Evolutionary conservation across 2,888 invertebrate genomes (phyloP).

Genomic region (Artemia sinica): DNA sequence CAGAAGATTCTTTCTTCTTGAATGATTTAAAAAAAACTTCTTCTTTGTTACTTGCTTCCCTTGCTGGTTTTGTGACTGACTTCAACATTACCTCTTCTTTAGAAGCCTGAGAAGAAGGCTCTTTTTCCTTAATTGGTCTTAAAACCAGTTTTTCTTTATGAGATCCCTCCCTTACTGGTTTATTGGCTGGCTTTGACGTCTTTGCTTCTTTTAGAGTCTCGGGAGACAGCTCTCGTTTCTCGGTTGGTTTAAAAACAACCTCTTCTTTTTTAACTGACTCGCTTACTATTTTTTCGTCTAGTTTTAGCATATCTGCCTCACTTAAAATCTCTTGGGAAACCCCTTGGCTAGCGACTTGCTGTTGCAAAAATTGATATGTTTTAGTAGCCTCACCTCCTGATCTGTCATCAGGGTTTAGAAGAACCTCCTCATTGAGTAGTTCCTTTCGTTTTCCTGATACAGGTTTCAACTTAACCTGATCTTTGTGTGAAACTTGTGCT

Average conservation of each 20-base stretch:
- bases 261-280: conserved; percentile 27
- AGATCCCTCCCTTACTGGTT: not conserved
- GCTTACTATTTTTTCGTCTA: conserved; percentile 25
- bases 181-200: not conserved
- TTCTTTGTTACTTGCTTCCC: conserved; percentile 27
- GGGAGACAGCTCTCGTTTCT: conserved; percentile 27
- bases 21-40: conserved; percentile 28
- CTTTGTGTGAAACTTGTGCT: too few species aligned
- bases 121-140: conserved; percentile 32
- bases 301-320: not conserved
- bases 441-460: too few species aligned
- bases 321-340: not conserved
- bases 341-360: not conserved
- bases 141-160: conserved; percentile 32
- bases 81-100: not conserved
- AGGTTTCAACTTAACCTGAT: too few species aligned
- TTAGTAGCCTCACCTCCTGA: not conserved
- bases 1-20: conserved; percentile 28
- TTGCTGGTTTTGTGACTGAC: not conserved
- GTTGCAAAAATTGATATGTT: not conserved
- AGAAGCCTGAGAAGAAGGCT: conserved; percentile 21
- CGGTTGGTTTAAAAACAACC: conserved; percentile 28
- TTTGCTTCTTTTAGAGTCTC: not conserved
- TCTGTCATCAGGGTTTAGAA: too few species aligned
- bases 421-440: too few species aligned